Evolutionary conservation across 2,113 vertebrate species (phyloP).

Genomic region (Onychorhynchus coronatus): DNA sequence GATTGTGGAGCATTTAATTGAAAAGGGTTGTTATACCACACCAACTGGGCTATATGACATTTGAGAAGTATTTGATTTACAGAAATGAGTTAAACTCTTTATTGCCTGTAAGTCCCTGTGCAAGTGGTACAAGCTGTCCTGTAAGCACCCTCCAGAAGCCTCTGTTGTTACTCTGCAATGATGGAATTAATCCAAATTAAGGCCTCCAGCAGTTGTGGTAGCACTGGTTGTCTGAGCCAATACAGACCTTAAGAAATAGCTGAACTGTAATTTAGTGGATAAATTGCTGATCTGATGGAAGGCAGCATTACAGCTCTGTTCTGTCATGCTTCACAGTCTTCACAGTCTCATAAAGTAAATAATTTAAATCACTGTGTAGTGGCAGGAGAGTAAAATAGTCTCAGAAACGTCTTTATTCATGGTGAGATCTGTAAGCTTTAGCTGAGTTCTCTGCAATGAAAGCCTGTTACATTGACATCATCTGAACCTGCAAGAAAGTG

Average conservation of each 20-base stretch:
- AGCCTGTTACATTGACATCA: neutral
- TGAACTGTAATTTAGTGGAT: neutral
- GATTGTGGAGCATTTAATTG: neutral
- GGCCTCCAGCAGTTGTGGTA: neutral
- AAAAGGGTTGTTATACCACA: neutral
- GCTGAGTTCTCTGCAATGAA: neutral
- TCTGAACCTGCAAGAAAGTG: neutral
- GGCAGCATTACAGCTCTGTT: neutral
- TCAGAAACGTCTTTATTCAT: neutral
- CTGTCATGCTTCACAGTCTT: neutral
- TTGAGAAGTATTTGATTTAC: neutral
- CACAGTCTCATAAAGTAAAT: neutral
- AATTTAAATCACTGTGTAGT: neutral
- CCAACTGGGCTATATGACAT: fast-evolving
- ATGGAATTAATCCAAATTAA: neutral
- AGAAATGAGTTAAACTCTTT: neutral
- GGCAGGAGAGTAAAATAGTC: neutral
- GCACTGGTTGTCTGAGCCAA: neutral
- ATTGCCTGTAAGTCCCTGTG: neutral
- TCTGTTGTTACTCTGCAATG: neutral
- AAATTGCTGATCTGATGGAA: neutral
- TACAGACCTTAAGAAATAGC: neutral
- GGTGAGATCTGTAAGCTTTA: neutral
- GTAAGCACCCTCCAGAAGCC: neutral
- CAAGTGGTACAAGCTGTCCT: neutral